Evolutionary conservation across 2,888 invertebrate genomes (phyloP).

Genomic region (Muschampia staudingeri): DNA sequence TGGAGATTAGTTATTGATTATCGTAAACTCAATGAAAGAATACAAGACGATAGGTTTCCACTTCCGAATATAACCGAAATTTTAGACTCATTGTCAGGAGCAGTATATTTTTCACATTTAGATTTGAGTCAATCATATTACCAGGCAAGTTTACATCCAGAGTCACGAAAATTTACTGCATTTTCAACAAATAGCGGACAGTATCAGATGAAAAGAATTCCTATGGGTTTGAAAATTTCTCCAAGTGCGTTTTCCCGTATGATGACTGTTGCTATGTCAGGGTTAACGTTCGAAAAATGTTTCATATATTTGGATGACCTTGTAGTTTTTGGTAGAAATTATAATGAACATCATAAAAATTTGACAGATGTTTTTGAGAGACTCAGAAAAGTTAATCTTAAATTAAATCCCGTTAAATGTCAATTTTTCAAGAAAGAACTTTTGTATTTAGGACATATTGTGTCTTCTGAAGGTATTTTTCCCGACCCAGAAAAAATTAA

Average conservation of each 20-base stretch:
- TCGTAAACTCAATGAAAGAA: no score
- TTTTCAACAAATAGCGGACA: conserved; percentile 28
- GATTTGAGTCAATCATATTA: no score
- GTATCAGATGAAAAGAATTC: conserved; percentile 42
- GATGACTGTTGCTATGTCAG: conserved; percentile 15
- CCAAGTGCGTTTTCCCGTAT: conserved; percentile 36
- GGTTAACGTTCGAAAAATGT: conserved; percentile 12
- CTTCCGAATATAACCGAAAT: no score
- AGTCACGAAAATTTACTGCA: conserved; percentile 39
- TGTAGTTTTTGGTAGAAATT: conserved; percentile 9
- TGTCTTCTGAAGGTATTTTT: conserved; percentile 28
- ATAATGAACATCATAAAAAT: conserved; percentile 51
- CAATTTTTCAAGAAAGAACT: conserved; percentile 55
- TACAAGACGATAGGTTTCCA: no score
- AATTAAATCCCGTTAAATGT: conserved; percentile 54
- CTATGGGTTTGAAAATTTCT: conserved; percentile 46
- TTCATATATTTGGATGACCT: conserved; percentile 5
- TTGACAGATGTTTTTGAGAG: conserved; percentile 46
- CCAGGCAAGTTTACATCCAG: no score
- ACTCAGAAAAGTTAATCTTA: conserved; percentile 47
- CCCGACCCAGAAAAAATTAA: conserved; percentile 36
- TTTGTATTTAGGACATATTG: conserved; percentile 52
- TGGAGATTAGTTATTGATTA: no score
- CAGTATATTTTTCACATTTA: no score
- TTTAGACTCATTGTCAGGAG: no score